phyloP scores from a whole-genome alignment of 2,888 invertebrate species.

The Adela reaumurella region DNA sequence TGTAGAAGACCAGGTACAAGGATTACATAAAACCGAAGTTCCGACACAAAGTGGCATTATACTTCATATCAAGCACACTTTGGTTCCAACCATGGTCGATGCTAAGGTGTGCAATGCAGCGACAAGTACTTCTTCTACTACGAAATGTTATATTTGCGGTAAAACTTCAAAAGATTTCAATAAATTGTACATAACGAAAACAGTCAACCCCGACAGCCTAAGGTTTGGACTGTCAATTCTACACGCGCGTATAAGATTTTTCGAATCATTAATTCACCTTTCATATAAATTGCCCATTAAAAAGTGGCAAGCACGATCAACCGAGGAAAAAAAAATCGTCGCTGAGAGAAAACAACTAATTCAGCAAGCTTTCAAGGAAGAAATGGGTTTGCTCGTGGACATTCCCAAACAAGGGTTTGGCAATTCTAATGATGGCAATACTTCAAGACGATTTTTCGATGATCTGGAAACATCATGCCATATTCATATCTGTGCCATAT shows the following conservation, averaged over 20 bases:
- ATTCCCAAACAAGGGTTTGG: conserved; percentile 4
- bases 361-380: conserved; percentile 2
- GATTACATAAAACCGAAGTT: conserved; percentile 2
- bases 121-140: conserved; percentile 5
- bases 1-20: conserved; percentile 5
- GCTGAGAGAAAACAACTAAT: conserved; percentile 3
- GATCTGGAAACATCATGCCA: conserved; percentile 2
- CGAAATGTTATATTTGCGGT: conserved; percentile 9
- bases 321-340: conserved; percentile 3
- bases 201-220: conserved; percentile 1
- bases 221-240: conserved; percentile 12
- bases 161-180: conserved; percentile 13
- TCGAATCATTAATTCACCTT: conserved; percentile 8
- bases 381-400: conserved; percentile 6
- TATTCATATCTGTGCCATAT: conserved; percentile 4
- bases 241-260: conserved; percentile 13
- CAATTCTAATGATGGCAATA: conserved; percentile 5
- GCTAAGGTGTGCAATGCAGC: conserved; percentile 12
- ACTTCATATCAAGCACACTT: conserved; percentile 6
- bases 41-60: neutral
- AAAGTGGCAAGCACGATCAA: conserved; percentile 10
- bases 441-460: conserved; percentile 5
- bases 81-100: conserved; percentile 13
- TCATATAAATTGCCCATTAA: conserved; percentile 13
- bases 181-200: conserved; percentile 6